These are phyloP conservation scores for Ladona fulva DNA, from an alignment of 1,140 invertebrate species.

Conservation along the genomic window DNA sequence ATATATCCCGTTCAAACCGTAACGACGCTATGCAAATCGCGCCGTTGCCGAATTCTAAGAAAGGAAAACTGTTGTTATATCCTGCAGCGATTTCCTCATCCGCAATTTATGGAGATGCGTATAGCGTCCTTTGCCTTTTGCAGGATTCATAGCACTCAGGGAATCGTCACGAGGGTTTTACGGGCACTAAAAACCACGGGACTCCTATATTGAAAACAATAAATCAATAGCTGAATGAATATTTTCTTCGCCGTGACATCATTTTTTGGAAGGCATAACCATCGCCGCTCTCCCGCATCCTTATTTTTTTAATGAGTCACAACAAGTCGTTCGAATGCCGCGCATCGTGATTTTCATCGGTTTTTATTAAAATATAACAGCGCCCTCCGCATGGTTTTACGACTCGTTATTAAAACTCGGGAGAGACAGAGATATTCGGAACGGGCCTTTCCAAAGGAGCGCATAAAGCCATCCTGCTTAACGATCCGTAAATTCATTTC, in stretches of 20 bases:
- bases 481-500: neutral
- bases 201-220: neutral
- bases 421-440: neutral
- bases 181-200: neutral
- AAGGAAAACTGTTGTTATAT: no score
- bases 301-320: neutral
- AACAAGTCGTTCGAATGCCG: no score
- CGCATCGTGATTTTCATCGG: no score
- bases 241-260: neutral
- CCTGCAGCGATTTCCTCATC: no score
- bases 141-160: no score
- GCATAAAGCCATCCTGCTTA: neutral
- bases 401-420: neutral
- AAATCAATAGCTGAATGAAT: neutral
- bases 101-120: no score
- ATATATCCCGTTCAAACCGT: no score
- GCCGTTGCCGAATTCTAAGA: no score
- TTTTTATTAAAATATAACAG: no score
- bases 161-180: neutral
- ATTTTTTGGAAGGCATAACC: neutral
- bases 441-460: neutral
- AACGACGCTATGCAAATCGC: no score
- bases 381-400: neutral
- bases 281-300: neutral
- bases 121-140: no score